Percentiles rank a stretch among this genome's conserved stretches.
These are phyloP conservation scores for Drosophila atroscutellata DNA, from an alignment of 2,888 invertebrate genomes.

Conservation along the genomic window DNA sequence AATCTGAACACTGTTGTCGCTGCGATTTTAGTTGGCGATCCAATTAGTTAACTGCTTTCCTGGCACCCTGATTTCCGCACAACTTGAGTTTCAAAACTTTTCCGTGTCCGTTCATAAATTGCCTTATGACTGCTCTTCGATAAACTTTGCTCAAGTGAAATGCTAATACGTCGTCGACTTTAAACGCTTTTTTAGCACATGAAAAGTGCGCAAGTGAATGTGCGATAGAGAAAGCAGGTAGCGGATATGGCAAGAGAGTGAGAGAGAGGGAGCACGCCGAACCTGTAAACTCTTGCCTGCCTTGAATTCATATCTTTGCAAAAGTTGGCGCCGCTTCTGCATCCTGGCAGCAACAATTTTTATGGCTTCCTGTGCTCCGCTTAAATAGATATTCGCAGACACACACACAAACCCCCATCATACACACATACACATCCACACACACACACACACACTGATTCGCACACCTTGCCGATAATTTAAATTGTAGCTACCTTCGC, in stretches of 20 bases:
- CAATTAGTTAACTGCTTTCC: constrained; percentile 49
- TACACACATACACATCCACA: constrained; percentile 9
- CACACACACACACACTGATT: constrained; percentile 14
- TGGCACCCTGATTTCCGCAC: not conserved
- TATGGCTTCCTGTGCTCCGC: constrained; percentile 67
- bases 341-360: constrained; percentile 68
- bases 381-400: constrained; percentile 61
- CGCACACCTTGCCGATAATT: constrained; percentile 53
- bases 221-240: not conserved
- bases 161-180: constrained; percentile 60
- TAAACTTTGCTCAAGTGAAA: constrained; percentile 61
- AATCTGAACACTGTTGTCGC: constrained; percentile 21
- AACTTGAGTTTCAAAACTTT: constrained; percentile 56
- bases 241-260: not conserved
- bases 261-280: not conserved
- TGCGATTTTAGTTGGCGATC: constrained; percentile 37
- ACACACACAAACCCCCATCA: constrained; percentile 25
- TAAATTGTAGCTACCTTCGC: constrained; percentile 49
- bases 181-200: constrained; percentile 47
- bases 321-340: constrained; percentile 51
- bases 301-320: constrained; percentile 46
- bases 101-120: constrained; percentile 71
- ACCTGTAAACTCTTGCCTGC: constrained; percentile 1
- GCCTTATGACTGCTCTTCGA: constrained; percentile 71
- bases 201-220: not conserved